Base-by-base conservation (phyloP, 2,888 invertebrate species). In the Litoditis marina region DNA sequence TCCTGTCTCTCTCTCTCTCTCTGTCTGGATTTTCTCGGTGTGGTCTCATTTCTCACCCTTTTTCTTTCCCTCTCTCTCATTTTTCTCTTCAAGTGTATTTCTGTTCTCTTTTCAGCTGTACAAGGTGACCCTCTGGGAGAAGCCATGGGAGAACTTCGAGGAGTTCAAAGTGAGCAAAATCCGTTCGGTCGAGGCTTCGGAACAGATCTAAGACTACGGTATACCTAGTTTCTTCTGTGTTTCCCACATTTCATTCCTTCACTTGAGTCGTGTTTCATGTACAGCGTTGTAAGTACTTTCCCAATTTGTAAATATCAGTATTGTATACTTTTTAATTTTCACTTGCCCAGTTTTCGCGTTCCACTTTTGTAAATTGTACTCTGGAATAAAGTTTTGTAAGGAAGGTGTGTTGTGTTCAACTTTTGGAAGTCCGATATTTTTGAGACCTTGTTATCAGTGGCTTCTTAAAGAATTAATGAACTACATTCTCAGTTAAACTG, bases 101-200 rank as follows among this genome's bases (percentile, higher is more conserved):
- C 19, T 7, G 6, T 16, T 2, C 47, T 22, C 7, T 28, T 63
- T 63, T 30, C 49, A 66, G 25, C 46, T 76, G 34, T 76, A 71
- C 69, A 66, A 70, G 50, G 65, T 76, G 30, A 61, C 64, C 44
- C 42, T 74, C 54, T 76, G 76, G 76, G 76, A 76, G 71, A 74
- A 74, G 65, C 73, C 76, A 47, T 76, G 76, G 76, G 76, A 76
- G 68, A 74, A 76, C 68, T 76, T 76, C 60, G 68, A 71, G 55
- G 71, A 76, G 64, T 74, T 64, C 69, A 66, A 53, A 49, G 72
- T 73, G 31, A 66, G 69, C 55, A 74, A 74, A 63, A 60, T 76
- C 44, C 73, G 76, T 42, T 59, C 62, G 51, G 76, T 76, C 19
- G 53, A 65, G 5, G 64, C 72, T 28, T 36, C 57, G 44, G 76